Evolutionary conservation across 1,140 invertebrate species (phyloP), one percentile per base, ranked within the genome.

Genomic region (Zelostemma sp.): DNA sequence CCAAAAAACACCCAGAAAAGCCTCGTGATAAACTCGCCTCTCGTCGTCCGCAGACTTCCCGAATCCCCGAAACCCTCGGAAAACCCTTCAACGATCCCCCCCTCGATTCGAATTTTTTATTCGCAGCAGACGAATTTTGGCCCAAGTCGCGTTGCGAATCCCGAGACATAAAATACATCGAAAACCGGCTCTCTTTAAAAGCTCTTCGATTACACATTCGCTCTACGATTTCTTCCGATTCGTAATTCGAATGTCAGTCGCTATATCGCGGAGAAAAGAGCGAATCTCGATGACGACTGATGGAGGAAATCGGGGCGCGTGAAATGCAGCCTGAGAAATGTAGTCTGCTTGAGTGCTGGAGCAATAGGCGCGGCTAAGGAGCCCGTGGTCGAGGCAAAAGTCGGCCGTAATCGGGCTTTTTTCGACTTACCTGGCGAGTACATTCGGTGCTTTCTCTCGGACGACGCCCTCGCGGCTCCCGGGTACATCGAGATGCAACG

Each of bases 381-480:
- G 58, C 55, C 49, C 55, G 9, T 12, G 9, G 19, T 19, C 46
- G 46, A 58, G 17, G 41, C 16, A 28, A 28, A 61, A 50, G 18
- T 6, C 16, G 21, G 31, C 41, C 15, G 40, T 50, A 47, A 47
- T 19, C 35, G 50, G 28, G 57, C 59, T 66, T 28, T 61, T 57
- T 57, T 6, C 21, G 35, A 65, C 76, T 58, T 75, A 80, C 80
- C 76, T 77, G 64, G 25, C 38, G 55, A 57, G 19, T 67, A 49
- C 53, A 40, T 55, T 14, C 15, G 51, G 43, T 54, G 43, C 56
- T 43, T 54, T 47, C 54, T 56, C 54, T 38, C 47, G 65, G 46
- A 48, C 49, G 58, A 73, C 49, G 61, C 54, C 35, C 45, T 51
- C 53, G 28, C 45, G 56, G 68, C 66, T 51, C 49, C 64, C 60